Percentiles rank a stretch among this genome's conserved stretches.
Conservation (phyloP, 2,797 vertebrate species). For the Enoplosus armatus region DNA sequence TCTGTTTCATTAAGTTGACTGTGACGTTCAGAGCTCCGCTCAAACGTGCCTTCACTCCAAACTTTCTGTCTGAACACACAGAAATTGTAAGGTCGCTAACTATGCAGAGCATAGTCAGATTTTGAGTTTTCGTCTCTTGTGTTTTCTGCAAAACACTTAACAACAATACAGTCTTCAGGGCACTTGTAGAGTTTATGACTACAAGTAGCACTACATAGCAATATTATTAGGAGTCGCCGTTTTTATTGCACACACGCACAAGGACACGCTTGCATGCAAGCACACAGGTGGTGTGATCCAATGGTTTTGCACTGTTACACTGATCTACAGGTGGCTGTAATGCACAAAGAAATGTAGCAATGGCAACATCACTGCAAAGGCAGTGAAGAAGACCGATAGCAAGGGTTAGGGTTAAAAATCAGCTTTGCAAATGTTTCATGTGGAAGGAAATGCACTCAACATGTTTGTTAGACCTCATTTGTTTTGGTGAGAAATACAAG, state of each 20-base stretch:
- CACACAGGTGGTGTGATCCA: background rate
- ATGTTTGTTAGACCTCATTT: no score
- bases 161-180: background rate
- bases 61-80: slow-evolving; percentile 92
- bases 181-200: background rate
- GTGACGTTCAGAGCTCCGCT: slow-evolving; percentile 92
- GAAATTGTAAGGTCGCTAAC: slow-evolving; percentile 26
- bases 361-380: background rate
- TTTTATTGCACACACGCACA: background rate
- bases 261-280: background rate
- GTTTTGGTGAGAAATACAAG: background rate
- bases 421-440: no score
- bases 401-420: no score
- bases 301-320: background rate
- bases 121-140: background rate
- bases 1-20: slow-evolving; percentile 92
- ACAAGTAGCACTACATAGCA: background rate
- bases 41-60: slow-evolving; percentile 95
- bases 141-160: background rate
- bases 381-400: slow-evolving; percentile 7
- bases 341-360: background rate
- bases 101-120: background rate
- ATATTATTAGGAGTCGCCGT: background rate
- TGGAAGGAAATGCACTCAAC: no score
- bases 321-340: background rate